Base-by-base conservation (phyloP, 1,140 invertebrate genomes). In the Chlorops oryzae region DNA sequence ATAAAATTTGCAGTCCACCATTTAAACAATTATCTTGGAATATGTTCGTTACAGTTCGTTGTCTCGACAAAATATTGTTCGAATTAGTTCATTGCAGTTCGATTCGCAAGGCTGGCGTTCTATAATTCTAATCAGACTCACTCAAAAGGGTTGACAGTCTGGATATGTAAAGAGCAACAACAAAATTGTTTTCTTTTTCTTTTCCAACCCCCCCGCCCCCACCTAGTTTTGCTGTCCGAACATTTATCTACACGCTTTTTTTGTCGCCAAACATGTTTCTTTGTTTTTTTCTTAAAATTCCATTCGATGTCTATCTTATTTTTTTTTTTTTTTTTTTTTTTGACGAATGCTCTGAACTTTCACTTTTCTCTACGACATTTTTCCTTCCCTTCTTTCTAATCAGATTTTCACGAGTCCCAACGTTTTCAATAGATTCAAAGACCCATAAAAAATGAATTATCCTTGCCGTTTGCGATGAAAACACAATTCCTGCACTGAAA, bases 21-120 rank as follows among this genome's bases (percentile, higher is more conserved):
- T 50, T 25, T 38, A 27, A 45, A 24, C 52, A 49, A 41, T 50
- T 20, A 52, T 28, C 25, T 20, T 35, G 21, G n/a, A n/a, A n/a
- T n/a, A n/a, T n/a, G n/a, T n/a, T n/a, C n/a, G n/a, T n/a, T n/a
- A n/a, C n/a, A n/a, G n/a, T n/a, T n/a, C n/a, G n/a, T n/a, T n/a
- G n/a, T n/a, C n/a, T n/a, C n/a, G n/a, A n/a, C n/a, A n/a, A n/a
- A n/a, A n/a, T n/a, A n/a, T n/a, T n/a, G n/a, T n/a, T n/a, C n/a
- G n/a, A n/a, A n/a, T n/a, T n/a, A n/a, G n/a, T n/a, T n/a, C 50
- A 35, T 23, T 9, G 12, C 20, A 28, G 22, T 44, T 22, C 13
- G 13, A 24, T 38, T 44, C 51, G 56, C 62, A 65, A 59, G 59
- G 62, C 62, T 62, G 59, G 65, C 62, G 59, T 43, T 48, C 49